Evolutionary conservation across 2,113 vertebrate genomes (phyloP).

Genomic region (Conger conger): DNA sequence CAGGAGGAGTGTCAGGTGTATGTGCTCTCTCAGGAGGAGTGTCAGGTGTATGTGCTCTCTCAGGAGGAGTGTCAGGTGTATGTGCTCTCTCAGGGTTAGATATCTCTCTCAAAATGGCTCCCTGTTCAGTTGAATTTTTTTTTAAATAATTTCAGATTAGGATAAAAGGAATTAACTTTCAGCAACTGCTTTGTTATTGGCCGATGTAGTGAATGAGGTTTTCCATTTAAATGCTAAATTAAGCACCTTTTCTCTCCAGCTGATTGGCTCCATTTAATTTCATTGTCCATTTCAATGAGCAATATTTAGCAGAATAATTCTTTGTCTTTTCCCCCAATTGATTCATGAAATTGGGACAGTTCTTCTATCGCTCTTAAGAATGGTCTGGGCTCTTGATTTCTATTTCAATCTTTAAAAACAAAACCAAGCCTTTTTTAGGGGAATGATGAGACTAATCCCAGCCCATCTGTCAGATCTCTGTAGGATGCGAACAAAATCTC

Average conservation of each 20-base stretch:
- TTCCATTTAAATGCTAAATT: constrained; percentile 60
- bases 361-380: constrained; percentile 65
- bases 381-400: constrained; percentile 68
- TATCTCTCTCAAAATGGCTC: not conserved
- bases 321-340: constrained; percentile 71
- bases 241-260: constrained; percentile 57
- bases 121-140: constrained; percentile 25
- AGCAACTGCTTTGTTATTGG: constrained; percentile 51
- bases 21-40: not conserved
- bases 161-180: constrained; percentile 49
- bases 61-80: not conserved
- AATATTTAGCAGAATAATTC: constrained; percentile 73
- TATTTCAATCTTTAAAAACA: constrained; percentile 64
- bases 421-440: constrained; percentile 53
- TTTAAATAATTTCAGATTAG: constrained; percentile 50
- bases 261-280: constrained; percentile 65
- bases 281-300: constrained; percentile 66
- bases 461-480: constrained; percentile 51
- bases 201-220: constrained; percentile 61
- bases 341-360: constrained; percentile 72
- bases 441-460: constrained; percentile 57
- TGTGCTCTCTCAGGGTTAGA: not conserved
- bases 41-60: not conserved
- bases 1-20: not conserved
- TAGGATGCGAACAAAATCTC: constrained; percentile 24